Evolutionary conservation across 2,888 invertebrate genomes (phyloP), one percentile per base, ranked within the genome.

Genomic region (Nomada ferruginata): DNA sequence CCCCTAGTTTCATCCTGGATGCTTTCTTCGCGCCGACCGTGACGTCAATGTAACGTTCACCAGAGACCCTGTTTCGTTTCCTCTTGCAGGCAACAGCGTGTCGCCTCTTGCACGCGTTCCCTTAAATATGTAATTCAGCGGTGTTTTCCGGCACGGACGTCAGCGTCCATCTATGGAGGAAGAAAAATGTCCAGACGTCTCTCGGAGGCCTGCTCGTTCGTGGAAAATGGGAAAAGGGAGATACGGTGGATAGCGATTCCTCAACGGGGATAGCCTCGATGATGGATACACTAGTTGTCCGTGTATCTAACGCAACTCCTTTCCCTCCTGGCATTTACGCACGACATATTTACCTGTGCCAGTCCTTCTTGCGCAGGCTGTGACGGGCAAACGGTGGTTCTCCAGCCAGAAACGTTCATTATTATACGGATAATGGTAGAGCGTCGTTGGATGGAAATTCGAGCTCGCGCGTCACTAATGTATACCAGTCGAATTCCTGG

Each of bases 281-380:
- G 29, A 72, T 44, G 42, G 65, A 64, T 36, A 47, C 10, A 0
- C 29, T 64, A 23, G 13, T 70, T 47, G 42, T 47, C 11, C 50
- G 50, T 10, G 11, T 57, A 7, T 11, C 50, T 52, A 50, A 66
- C 52, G 57, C 61, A n/a, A 57, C 64, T 29, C 76, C 76, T 79
- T 84, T 76, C 74, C 76, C 74, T 63, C 53, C 29, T 76, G 66
- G 42, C 79, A 76, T 82, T 82, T 84, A 75, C 65, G 68, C 74
- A 61, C 76, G 68, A 23, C 82, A 65, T 65, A 68, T 80, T 79
- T 83, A 76, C 52, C 50, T 29, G 18, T n/a, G 18, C 47, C 15
- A 3, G 15, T 36, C n/a, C 11, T 50, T 63, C 47, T 68, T 74
- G 74, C 63, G 74, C 50, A 74, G 26, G 18, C 47, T 13, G 2